Evolutionary conservation across 2,797 vertebrate species (phyloP).

Genomic region (Vultur gryphus): DNA sequence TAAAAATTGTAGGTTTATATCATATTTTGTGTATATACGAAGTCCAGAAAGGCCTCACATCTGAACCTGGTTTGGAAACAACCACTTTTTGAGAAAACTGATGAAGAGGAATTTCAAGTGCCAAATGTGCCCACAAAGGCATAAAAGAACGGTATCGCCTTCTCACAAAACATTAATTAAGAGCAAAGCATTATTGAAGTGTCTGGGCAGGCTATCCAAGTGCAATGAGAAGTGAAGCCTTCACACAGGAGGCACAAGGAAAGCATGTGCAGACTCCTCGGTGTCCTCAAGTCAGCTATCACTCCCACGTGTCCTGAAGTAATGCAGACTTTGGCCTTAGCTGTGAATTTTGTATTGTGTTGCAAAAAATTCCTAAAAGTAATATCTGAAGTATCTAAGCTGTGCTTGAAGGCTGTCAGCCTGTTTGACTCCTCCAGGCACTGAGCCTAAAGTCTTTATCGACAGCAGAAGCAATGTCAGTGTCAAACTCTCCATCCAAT

Average conservation of each 20-base stretch:
- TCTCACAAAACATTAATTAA: not conserved
- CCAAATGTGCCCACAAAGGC: not conserved
- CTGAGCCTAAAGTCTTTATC: not conserved
- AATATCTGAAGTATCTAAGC: not conserved
- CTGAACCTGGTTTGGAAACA: not conserved
- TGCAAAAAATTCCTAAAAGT: not conserved
- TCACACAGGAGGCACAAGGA: not conserved
- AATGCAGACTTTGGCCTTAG: not conserved
- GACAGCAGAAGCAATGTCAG: not conserved
- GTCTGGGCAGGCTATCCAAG: not conserved
- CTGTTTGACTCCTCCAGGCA: not conserved
- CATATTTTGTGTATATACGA: not conserved
- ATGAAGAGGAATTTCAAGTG: not conserved
- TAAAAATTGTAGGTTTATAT: not conserved
- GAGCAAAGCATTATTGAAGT: not conserved
- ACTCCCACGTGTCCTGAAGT: not conserved
- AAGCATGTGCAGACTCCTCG: not conserved
- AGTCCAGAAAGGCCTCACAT: not conserved
- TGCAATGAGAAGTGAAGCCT: not conserved
- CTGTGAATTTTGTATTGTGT: not conserved
- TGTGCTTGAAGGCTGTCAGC: not conserved
- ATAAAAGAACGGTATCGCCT: rapidly evolving
- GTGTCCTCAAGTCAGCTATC: not conserved
- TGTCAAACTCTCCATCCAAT: not conserved
- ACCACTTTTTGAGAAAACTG: not conserved